phyloP scores from a whole-genome alignment of 1,140 invertebrate genomes.

The Melanaphis sacchari region DNA sequence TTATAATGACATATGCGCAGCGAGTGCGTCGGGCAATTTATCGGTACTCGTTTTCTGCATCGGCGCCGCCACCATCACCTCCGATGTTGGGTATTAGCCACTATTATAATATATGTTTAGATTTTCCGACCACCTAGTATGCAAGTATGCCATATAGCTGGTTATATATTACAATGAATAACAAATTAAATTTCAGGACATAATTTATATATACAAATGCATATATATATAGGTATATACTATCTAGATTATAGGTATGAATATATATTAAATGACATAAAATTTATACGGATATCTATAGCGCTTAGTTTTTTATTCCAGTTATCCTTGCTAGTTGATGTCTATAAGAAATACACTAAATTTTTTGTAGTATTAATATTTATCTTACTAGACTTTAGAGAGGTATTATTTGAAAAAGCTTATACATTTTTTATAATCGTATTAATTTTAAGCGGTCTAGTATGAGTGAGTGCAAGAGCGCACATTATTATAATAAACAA shows the following conservation, averaged over 20 bases:
- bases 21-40: neutral
- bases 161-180: neutral
- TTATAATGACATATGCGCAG: neutral
- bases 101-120: neutral
- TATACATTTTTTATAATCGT: too few species aligned
- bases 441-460: neutral
- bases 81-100: neutral
- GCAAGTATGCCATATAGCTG: neutral
- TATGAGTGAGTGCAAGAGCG: too few species aligned
- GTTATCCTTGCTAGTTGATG: neutral
- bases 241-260: neutral
- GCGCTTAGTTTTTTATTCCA: neutral
- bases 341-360: neutral
- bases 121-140: neutral
- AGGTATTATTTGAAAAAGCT: neutral
- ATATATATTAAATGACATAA: neutral
- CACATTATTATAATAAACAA: neutral
- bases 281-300: neutral
- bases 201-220: neutral
- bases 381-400: neutral
- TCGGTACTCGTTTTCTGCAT: neutral
- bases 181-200: neutral
- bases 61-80: too few species aligned
- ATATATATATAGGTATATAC: neutral
- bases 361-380: neutral